These are phyloP conservation scores for Phrynocephalus vlangalii DNA, from an alignment of 2,797 vertebrate genomes.

Conservation along the genomic window DNA sequence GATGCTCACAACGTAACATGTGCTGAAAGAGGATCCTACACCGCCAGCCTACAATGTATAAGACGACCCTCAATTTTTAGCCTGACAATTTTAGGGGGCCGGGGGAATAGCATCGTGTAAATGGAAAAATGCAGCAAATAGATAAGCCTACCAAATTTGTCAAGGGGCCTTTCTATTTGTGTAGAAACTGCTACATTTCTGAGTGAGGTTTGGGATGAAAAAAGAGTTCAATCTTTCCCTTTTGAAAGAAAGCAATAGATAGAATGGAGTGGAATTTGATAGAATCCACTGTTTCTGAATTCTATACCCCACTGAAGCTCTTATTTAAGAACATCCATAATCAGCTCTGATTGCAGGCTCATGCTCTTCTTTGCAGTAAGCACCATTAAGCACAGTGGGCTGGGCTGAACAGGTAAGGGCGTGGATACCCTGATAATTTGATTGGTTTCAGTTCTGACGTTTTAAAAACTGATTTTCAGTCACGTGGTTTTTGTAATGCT, in stretches of 20 bases:
- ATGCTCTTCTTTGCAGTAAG: neutral
- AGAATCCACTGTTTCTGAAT: neutral
- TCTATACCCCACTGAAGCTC: neutral
- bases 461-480: too few species aligned
- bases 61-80: too few species aligned
- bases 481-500: too few species aligned
- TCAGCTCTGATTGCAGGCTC: neutral
- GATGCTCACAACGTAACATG: too few species aligned
- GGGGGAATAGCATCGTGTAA: too few species aligned
- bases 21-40: too few species aligned
- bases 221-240: neutral
- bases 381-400: neutral
- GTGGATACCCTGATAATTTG: too few species aligned
- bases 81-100: too few species aligned
- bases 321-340: neutral
- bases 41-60: too few species aligned
- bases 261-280: neutral
- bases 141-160: neutral
- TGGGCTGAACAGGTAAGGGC: neutral
- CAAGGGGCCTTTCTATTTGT: neutral
- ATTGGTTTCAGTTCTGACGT: too few species aligned
- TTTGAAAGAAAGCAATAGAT: neutral
- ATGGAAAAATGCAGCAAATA: neutral
- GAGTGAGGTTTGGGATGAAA: neutral
- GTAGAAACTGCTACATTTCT: neutral